Conservation (phyloP, 1,140 invertebrate species). For the Drosophila novamexicana region DNA sequence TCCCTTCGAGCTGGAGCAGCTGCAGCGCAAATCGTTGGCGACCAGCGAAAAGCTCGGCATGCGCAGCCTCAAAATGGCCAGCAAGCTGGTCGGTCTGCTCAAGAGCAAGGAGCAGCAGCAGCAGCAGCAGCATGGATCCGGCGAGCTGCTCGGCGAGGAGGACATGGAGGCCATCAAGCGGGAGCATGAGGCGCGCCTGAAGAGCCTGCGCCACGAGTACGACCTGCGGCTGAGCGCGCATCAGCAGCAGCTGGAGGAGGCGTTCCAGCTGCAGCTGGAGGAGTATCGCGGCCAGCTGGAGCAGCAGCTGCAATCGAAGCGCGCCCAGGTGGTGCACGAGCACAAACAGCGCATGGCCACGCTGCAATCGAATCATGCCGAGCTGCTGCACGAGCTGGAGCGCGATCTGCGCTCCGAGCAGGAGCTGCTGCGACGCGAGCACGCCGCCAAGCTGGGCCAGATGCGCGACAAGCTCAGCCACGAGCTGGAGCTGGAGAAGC, state of each 20-base stretch:
- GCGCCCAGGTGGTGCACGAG: slow-evolving; percentile 84
- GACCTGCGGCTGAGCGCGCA: slow-evolving; percentile 85
- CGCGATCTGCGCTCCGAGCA: slow-evolving; percentile 87
- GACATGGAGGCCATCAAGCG: slow-evolving; percentile 75
- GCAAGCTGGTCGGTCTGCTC: slow-evolving; percentile 62
- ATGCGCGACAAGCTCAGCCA: slow-evolving; percentile 87
- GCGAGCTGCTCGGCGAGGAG: slow-evolving; percentile 22
- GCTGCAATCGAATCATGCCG: slow-evolving; percentile 85
- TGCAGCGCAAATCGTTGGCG: slow-evolving; percentile 54
- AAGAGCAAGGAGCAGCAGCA: slow-evolving; percentile 43
- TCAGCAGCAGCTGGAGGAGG: slow-evolving; percentile 85
- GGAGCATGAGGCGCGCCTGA: slow-evolving; percentile 84
- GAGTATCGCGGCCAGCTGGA: slow-evolving; percentile 70
- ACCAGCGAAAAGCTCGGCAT: slow-evolving; percentile 45
- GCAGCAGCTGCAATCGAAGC: slow-evolving; percentile 85
- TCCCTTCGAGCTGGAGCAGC: slow-evolving; percentile 79
- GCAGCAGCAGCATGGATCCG: neutral
- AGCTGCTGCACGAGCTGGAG: slow-evolving; percentile 86
- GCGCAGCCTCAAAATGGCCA: slow-evolving; percentile 61
- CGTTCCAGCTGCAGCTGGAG: slow-evolving; percentile 83
- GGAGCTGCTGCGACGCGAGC: slow-evolving; percentile 87
- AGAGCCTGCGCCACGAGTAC: slow-evolving; percentile 85
- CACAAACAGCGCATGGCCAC: slow-evolving; percentile 85
- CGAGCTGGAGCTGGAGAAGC: slow-evolving; percentile 86
- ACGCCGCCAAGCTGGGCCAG: slow-evolving; percentile 87